A percentile compares a stretch with the other conserved stretches of the same genome.
Conservation (phyloP, 2,113 vertebrate genomes). For the Corapipo altera region DNA sequence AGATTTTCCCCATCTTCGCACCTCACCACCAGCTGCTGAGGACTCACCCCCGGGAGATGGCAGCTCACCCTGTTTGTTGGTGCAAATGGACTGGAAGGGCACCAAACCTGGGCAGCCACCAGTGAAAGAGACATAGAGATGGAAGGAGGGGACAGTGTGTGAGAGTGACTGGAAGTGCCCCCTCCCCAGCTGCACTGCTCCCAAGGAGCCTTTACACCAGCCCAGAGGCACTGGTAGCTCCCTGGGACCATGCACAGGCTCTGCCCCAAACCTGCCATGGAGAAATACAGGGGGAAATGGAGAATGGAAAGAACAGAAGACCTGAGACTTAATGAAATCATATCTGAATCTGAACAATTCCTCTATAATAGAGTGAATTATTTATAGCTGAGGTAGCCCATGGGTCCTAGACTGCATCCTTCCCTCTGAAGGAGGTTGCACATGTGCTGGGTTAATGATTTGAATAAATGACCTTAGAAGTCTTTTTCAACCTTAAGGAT, state of each 20-base stretch:
- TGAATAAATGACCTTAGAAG: neutral
- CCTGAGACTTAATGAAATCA: neutral
- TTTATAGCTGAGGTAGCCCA: neutral
- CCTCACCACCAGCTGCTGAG: neutral
- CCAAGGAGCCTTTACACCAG: neutral
- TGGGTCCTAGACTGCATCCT: neutral
- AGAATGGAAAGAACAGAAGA: neutral
- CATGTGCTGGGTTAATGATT: neutral
- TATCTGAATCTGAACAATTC: neutral
- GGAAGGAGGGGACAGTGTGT: neutral
- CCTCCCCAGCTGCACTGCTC: neutral
- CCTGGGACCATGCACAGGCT: neutral
- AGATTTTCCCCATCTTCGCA: neutral
- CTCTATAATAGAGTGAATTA: neutral
- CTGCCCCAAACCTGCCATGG: neutral
- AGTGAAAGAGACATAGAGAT: neutral
- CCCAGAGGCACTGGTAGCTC: neutral
- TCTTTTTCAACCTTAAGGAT: neutral
- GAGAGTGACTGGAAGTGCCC: neutral
- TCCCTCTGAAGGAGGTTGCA: neutral
- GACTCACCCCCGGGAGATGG: neutral
- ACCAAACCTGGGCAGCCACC: neutral
- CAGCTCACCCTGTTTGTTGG: neutral
- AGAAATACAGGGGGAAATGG: neutral
- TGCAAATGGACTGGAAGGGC: neutral